These are phyloP conservation scores for Apocrypta bakeri DNA, from an alignment of 1,140 invertebrate species.

Conservation along the genomic window DNA sequence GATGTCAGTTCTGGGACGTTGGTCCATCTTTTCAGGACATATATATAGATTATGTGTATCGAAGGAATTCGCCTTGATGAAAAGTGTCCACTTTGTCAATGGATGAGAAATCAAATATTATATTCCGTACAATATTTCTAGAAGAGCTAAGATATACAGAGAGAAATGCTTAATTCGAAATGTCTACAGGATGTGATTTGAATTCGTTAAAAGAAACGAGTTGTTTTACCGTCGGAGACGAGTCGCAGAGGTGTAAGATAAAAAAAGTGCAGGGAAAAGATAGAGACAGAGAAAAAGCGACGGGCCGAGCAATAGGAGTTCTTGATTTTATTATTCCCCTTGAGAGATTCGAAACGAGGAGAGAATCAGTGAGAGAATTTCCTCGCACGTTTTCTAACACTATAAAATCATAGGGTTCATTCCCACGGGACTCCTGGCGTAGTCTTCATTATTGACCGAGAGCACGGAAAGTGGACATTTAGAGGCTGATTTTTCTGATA, in stretches of 20 bases:
- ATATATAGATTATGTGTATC: not conserved
- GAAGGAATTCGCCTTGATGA: not conserved
- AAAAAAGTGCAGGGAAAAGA: not conserved
- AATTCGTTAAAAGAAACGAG: conserved; percentile 47
- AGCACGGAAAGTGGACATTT: conserved; percentile 1
- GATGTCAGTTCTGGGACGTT: too few relatives aligned
- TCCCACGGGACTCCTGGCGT: not conserved
- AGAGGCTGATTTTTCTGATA: not conserved
- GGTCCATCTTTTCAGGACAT: too few relatives aligned
- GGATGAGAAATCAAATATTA: not conserved
- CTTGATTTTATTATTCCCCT: conserved; percentile 54
- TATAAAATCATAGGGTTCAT: conserved; percentile 46
- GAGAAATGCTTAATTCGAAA: conserved; percentile 32
- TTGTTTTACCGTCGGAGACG: conserved; percentile 26
- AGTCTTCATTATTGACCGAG: conserved; percentile 1
- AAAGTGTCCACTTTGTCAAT: not conserved
- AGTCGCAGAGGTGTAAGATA: not conserved
- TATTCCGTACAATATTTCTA: not conserved
- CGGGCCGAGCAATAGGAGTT: conserved; percentile 26
- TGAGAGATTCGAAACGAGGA: conserved; percentile 47
- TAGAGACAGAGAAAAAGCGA: not conserved
- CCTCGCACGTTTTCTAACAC: conserved; percentile 14
- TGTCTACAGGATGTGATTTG: conserved; percentile 51
- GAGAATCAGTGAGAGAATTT: conserved; percentile 47
- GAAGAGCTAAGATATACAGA: not conserved